A percentile compares a stretch with the other conserved stretches of the same genome.
Evolutionary conservation across 1,140 invertebrate genomes (phyloP).

Genomic region (Drosophila equinoxialis): DNA sequence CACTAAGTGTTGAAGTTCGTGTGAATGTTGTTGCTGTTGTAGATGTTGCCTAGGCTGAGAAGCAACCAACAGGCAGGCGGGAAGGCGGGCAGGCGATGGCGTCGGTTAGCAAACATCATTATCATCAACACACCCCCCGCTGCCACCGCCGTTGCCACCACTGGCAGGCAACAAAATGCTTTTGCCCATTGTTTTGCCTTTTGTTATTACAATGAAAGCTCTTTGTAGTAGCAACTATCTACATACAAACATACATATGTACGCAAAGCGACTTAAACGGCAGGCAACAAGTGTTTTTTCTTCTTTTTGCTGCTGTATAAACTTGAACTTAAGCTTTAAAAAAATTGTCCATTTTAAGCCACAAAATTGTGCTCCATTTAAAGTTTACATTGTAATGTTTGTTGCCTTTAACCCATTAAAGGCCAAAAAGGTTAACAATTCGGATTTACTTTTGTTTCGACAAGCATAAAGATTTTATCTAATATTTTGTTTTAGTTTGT

Average conservation of each 20-base stretch:
- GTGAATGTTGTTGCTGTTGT: conserved; percentile 58
- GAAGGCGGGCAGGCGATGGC: neutral
- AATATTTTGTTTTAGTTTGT: conserved; percentile 44
- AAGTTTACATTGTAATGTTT: conserved; percentile 58
- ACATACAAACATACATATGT: conserved; percentile 8
- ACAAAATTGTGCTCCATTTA: conserved; percentile 69
- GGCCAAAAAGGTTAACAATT: neutral
- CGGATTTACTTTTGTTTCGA: conserved; percentile 20
- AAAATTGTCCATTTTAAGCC: conserved; percentile 70
- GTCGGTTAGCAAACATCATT: conserved; percentile 63
- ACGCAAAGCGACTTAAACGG: conserved; percentile 5
- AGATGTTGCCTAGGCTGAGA: conserved; percentile 5
- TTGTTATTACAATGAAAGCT: conserved; percentile 79
- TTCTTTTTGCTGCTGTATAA: conserved; percentile 25
- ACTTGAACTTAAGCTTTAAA: conserved; percentile 26
- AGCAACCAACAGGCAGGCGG: conserved; percentile 33
- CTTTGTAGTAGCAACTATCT: conserved; percentile 60
- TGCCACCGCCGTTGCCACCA: too few species aligned
- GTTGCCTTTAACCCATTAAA: conserved; percentile 25
- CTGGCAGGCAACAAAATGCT: conserved; percentile 33
- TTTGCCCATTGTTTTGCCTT: conserved; percentile 67
- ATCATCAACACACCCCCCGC: conserved; percentile 47
- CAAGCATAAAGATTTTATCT: conserved; percentile 11
- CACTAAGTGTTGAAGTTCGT: conserved; percentile 69
- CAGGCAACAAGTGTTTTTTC: conserved; percentile 62